Conservation (phyloP, 1,140 invertebrate genomes). For the Drosophila subpulchrella region DNA sequence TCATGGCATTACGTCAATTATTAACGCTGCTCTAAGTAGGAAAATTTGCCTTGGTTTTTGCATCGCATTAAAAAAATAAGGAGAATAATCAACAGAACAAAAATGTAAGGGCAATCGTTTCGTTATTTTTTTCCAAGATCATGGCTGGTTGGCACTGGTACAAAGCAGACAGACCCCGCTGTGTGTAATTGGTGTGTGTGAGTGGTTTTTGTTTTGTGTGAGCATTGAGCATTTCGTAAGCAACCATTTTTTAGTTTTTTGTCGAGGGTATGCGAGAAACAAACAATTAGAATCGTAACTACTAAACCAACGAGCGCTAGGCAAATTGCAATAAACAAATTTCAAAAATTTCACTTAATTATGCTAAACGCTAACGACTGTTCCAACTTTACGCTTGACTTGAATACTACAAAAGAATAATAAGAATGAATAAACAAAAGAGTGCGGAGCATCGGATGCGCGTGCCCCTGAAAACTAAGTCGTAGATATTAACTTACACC, state of each 20-base stretch:
- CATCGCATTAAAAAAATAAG: slow-evolving; percentile 29
- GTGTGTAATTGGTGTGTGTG: slow-evolving; percentile 21
- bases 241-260: slow-evolving; percentile 35
- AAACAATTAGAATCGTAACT: slow-evolving; percentile 62
- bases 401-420: slow-evolving; percentile 65
- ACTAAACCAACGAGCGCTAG: slow-evolving; percentile 66
- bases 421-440: slow-evolving; percentile 72
- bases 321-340: slow-evolving; percentile 77
- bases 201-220: slow-evolving; percentile 28
- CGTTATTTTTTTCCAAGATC: slow-evolving; percentile 46
- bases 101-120: slow-evolving; percentile 32
- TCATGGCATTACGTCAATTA: slow-evolving; percentile 65
- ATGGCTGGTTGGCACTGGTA: slow-evolving; percentile 70
- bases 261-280: slow-evolving; percentile 39
- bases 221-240: slow-evolving; percentile 75
- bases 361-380: slow-evolving; percentile 71
- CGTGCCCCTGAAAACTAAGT: slow-evolving; percentile 56
- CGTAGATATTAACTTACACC: slow-evolving; percentile 58
- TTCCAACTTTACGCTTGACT: slow-evolving; percentile 66
- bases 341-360: slow-evolving; percentile 70
- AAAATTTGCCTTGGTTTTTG: slow-evolving; percentile 49
- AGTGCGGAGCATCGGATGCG: slow-evolving; percentile 40
- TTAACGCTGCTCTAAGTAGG: slow-evolving; percentile 64
- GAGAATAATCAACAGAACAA: slow-evolving; percentile 46
- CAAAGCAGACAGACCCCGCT: slow-evolving; percentile 56